Evolutionary conservation across 2,797 vertebrate species (phyloP).

Genomic region (Hirundo rustica): DNA sequence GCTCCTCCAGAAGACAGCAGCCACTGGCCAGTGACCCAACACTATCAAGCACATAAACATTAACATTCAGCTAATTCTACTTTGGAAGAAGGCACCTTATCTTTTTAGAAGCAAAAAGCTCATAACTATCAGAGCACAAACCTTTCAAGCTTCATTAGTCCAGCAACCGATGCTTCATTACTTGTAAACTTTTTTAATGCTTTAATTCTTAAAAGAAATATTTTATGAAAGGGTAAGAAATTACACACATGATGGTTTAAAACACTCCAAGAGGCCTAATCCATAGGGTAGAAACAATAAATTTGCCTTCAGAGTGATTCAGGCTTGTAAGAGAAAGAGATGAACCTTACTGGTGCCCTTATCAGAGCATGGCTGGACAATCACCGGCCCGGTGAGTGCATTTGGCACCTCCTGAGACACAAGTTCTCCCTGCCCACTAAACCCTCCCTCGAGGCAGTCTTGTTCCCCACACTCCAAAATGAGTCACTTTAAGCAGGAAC

Average conservation of each 20-base stretch:
- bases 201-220: conserved; percentile 27
- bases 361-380: not conserved
- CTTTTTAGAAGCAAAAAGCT: conserved; percentile 27
- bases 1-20: not conserved
- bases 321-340: not conserved
- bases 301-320: not conserved
- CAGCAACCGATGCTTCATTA: conserved; percentile 3
- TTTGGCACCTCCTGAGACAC: not conserved
- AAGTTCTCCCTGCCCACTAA: not conserved
- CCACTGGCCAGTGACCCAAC: not conserved
- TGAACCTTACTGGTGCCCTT: not conserved
- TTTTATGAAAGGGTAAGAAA: not conserved
- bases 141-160: conserved; percentile 26
- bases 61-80: not conserved
- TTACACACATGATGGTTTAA: not conserved
- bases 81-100: not conserved
- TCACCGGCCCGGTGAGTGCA: not conserved
- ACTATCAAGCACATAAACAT: not conserved
- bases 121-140: conserved; percentile 1
- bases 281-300: not conserved
- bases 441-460: not conserved
- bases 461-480: not conserved
- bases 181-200: not conserved
- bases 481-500: not conserved
- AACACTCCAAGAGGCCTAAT: not conserved